Conservation (phyloP, 2,797 vertebrate genomes). For the Gorsachius magnificus region DNA sequence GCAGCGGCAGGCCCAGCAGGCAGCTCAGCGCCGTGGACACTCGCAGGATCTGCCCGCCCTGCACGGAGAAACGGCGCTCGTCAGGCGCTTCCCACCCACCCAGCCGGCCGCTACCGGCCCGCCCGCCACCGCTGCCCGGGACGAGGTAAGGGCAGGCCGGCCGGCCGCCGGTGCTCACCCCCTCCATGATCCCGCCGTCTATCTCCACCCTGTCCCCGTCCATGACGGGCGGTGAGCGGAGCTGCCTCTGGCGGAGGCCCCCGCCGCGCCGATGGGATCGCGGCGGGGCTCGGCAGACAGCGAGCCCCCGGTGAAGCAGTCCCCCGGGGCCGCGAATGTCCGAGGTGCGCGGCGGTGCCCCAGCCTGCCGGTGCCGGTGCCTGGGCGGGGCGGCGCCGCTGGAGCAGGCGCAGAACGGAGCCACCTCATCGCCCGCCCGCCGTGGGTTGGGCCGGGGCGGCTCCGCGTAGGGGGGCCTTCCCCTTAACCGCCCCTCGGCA, state of each 20-base stretch:
- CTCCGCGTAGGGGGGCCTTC: too few species aligned
- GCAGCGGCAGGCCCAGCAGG: constrained; percentile 83
- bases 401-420: constrained; percentile 11
- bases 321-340: fast-evolving
- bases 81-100: not conserved
- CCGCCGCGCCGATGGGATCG: too few species aligned
- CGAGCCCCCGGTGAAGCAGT: not conserved
- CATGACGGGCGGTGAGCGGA: constrained; percentile 31
- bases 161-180: constrained; percentile 81
- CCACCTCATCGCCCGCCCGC: not conserved
- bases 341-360: not conserved
- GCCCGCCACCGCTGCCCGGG: not conserved
- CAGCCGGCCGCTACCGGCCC: not conserved
- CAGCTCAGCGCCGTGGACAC: constrained; percentile 90
- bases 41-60: constrained; percentile 95
- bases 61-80: not conserved
- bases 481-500: too few species aligned
- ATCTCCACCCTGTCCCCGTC: constrained; percentile 81
- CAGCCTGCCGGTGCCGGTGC: too few species aligned
- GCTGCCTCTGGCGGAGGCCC: not conserved
- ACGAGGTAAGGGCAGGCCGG: not conserved
- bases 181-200: constrained; percentile 94
- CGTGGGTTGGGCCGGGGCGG: not conserved
- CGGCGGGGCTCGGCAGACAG: fast-evolving
- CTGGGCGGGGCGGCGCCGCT: fast-evolving